phyloP scores from a whole-genome alignment of 2,797 vertebrate species.

The Ara ararauna region DNA sequence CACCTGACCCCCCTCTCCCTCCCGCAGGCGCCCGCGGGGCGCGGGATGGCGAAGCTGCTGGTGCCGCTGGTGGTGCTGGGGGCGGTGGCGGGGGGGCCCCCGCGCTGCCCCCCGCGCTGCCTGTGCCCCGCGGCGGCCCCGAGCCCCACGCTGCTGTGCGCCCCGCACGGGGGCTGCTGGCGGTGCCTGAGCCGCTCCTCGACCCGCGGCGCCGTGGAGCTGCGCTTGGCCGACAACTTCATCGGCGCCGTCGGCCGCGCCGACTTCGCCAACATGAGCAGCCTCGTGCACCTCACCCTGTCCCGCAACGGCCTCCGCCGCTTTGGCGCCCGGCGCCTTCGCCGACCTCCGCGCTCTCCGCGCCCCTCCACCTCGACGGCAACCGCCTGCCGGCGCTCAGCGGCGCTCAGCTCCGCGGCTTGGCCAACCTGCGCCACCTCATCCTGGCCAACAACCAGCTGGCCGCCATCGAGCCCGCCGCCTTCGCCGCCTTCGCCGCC shows the following conservation, averaged over 20 bases:
- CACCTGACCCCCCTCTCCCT: neutral
- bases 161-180: slow-evolving; percentile 94
- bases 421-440: slow-evolving; percentile 91
- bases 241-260: slow-evolving; percentile 90
- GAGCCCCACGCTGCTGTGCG: slow-evolving; percentile 91
- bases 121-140: slow-evolving; percentile 95
- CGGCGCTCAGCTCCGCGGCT: slow-evolving; percentile 88
- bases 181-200: slow-evolving; percentile 90
- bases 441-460: slow-evolving; percentile 96
- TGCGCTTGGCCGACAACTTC: slow-evolving; percentile 95
- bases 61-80: slow-evolving; percentile 84
- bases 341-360: slow-evolving; percentile 87
- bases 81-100: slow-evolving; percentile 74
- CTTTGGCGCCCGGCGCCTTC: slow-evolving; percentile 88
- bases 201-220: slow-evolving; percentile 95
- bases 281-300: slow-evolving; percentile 93
- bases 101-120: slow-evolving; percentile 91
- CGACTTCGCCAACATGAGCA: slow-evolving; percentile 97
- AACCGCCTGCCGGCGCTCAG: slow-evolving; percentile 89
- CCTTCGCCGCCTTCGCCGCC: slow-evolving; percentile 90
- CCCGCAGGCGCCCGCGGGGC: neutral
- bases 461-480: slow-evolving; percentile 83
- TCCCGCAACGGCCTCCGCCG: slow-evolving; percentile 96
- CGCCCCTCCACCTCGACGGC: slow-evolving; percentile 93
- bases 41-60: slow-evolving; percentile 34